Evolutionary conservation across 2,797 vertebrate species (phyloP), one percentile per base, ranked within the genome.

Genomic region (Xiphophorus birchmanni): DNA sequence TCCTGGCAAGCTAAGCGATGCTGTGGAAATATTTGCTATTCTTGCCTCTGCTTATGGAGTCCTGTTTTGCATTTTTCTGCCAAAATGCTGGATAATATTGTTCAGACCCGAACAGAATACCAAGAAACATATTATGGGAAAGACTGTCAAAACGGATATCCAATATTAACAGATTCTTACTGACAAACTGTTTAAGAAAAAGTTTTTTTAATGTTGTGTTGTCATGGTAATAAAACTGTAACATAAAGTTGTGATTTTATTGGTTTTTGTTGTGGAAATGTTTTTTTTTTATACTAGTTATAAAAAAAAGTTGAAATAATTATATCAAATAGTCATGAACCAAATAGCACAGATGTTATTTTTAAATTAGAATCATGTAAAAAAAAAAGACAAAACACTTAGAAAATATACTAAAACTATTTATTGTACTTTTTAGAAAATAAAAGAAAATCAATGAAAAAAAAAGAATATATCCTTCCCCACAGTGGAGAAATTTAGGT

Each of bases 1-100:
- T 76, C 95, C 95, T 56, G 95, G 94, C 29, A 96, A 94, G 73
- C 95, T 94, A 73, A 95, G 90, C 37, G 94, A 95, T 13, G 95
- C 94, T 80, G 94, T 96, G 2, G 94, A 96, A 75, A 94, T 95
- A 80, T 96, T 96, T 93, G 94, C 95, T 0, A 96, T 96, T 73
- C 74, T 95, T 63, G 92, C 94, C 0, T 96, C 95, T 0, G 95
- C 93, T 73, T 96, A 90, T 84, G 95, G 93, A 1, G 83, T 96
- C 0, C 88, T 96, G 4, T 84, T 95, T 26, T 95, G 95, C 32
- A 94, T 95, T 77, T 95, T 96, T 85, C 2, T 90, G 1, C 95
- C 95, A 73, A 96, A 96, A 91, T 95, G 95, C 89, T 95, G 85
- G 26, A 90, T 95, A 0, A 95, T 96, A 78, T 69, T 96, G 77